Base-by-base conservation (phyloP, 2,113 vertebrate genomes). In the Saimiri boliviensis region DNA sequence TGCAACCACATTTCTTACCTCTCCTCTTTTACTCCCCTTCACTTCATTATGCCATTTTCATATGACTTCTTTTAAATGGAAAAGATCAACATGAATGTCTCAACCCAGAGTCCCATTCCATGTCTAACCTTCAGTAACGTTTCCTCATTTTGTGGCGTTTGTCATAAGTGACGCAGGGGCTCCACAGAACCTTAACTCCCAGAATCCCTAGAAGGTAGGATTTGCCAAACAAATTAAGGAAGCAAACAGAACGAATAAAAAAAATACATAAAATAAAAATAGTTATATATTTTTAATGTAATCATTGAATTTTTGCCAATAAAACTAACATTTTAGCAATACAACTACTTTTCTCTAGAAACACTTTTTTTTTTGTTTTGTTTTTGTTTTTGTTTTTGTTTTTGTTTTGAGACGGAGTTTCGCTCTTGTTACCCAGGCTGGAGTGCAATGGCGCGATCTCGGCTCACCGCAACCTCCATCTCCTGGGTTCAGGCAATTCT, bases 201-300 rank as follows among this genome's bases (percentile, higher is more conserved):
- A 5, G 7, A 11, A 90, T 90, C 42, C 80, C 27, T 77, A 6
- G 25, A n/a, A 70, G 40, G 32, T 93, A 94, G 12, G 27, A 4
- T 74, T 82, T 92, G 17, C n/a, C 32, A 79, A 83, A 60, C 14
- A 96, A 70, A 77, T 89, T 66, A 54, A 82, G 27, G 58, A 20
- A 10, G 8, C n/a, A 89, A 80, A 42, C 37, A 68, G 73, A 52
- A 91, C 91, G 40, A 40, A 35, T 32, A 42, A 80, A 49, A 80
- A 49, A 82, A 19, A 35, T 8, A 17, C 5, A 83, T 74, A 68
- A 76, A 17, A 76, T 27, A 45, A 90, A 70, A 80, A 85, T 47
- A 45, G 77, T 49, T 74, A 23, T 0, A 25, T 47, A 42, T 35
- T 63, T 52, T 73, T 91, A 74, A 63, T 40, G 8, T 56, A 42